Base-by-base conservation (phyloP, 2,888 invertebrate species). In the Polydrusus tereticollis region DNA sequence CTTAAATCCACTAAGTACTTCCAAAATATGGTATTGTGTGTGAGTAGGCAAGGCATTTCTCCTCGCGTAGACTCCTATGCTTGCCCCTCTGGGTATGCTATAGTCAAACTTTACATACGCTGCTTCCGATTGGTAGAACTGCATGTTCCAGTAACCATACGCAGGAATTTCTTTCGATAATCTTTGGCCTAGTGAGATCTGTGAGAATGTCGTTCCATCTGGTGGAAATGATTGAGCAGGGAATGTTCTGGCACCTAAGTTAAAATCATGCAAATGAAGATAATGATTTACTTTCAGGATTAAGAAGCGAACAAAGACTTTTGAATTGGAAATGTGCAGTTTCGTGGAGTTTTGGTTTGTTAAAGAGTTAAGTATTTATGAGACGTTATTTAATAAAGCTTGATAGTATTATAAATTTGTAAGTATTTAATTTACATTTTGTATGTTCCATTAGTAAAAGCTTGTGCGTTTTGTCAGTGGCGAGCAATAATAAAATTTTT, bases 81-180 rank as follows among this genome's bases (percentile, higher is more conserved):
- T 95, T 47, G 96, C 95, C 60, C 96, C 96, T 76, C 95, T 88
- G 1, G 96, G 95, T 83, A 96, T 95, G 86, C 93, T 93, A 86
- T 98, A 95, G 86, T 98, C 97, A 85, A 98, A 97, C 84, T 95
- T 94, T 63, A 98, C 94, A 86, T 96, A 97, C 55, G 95, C 94
- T 65, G 97, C 93, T 86, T 96, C 94, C 73, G 95, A 94, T 86
- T 97, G 97, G 87, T 95, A 96, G 87, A 98, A 97, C 87, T 97
- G 96, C 92, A 97, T 95, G 86, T 97, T 96, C 97, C 97, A 97
- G 86, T 97, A 97, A 84, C 96, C 94, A 87, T 97, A 96, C 76
- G 97, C 93, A 82, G 94, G 93, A 83, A 98, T 95, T 87, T 94
- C 93, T 87, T 94, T 93, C 81, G 94, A 93, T 81, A 96, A 88